phyloP scores from a whole-genome alignment of 1,140 invertebrate species.

The Bombus superbus region DNA sequence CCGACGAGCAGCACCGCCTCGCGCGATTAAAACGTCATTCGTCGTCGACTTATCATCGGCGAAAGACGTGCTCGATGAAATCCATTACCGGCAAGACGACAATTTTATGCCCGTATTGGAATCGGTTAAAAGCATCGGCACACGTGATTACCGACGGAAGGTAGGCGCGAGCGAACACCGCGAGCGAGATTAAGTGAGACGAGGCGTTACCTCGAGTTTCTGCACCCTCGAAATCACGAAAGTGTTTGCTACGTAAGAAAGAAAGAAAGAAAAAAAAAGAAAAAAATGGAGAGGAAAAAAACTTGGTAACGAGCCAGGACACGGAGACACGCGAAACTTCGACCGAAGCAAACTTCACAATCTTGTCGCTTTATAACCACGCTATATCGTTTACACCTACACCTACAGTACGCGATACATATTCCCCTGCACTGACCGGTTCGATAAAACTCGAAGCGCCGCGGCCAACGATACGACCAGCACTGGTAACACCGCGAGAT shows the following conservation, averaged over 20 bases:
- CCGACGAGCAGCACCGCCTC: not conserved
- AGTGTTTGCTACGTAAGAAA: not conserved
- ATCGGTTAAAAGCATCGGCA: constrained; percentile 18
- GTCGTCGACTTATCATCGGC: not conserved
- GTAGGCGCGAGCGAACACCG: no score
- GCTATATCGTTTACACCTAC: not conserved
- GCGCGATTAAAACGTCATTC: constrained; percentile 35
- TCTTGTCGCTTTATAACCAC: not conserved
- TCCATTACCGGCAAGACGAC: constrained; percentile 10
- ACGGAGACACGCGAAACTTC: not conserved
- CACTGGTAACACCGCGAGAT: constrained; percentile 56
- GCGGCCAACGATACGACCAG: constrained; percentile 33
- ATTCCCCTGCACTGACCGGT: not conserved
- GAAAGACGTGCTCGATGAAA: not conserved
- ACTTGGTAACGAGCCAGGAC: not conserved
- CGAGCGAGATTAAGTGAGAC: not conserved
- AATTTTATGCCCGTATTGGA: not conserved
- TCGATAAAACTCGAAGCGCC: constrained; percentile 35
- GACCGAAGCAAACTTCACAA: no score
- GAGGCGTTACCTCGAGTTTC: no score
- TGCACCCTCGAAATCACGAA: not conserved
- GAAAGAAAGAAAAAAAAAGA: not conserved
- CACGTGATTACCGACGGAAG: not conserved
- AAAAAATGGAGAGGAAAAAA: not conserved
- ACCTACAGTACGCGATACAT: not conserved